A percentile compares a stretch with the other conserved stretches of the same genome.
phyloP scores from a whole-genome alignment of 2,888 invertebrate genomes.

The Leptopilina myrica region DNA sequence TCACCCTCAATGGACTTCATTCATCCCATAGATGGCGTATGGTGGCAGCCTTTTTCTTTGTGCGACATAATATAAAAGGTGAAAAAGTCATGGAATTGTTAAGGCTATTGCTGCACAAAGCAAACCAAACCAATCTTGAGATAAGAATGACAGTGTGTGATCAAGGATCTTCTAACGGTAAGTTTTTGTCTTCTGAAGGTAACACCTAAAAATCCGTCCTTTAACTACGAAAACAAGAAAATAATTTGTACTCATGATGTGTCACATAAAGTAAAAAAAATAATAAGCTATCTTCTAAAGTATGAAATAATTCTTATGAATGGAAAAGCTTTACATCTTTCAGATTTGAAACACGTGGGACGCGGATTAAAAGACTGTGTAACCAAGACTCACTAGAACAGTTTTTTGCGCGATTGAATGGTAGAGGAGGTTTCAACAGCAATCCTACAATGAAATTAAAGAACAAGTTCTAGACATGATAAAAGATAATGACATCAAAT shows the following conservation, averaged over 20 bases:
- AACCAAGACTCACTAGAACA: background rate
- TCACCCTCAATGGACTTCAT: background rate
- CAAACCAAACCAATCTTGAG: background rate
- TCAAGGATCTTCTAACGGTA: constrained; percentile 26
- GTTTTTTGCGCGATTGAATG: background rate
- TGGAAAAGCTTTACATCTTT: background rate
- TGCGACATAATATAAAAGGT: background rate
- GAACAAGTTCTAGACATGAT: background rate
- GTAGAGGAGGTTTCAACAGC: constrained; percentile 12
- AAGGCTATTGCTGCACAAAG: constrained; percentile 16
- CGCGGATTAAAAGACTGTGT: background rate
- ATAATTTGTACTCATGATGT: background rate
- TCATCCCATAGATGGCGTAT: background rate
- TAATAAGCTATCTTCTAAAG: background rate
- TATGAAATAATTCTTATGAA: background rate
- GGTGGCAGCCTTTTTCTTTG: background rate
- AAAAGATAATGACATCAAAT: background rate
- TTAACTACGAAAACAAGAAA: background rate
- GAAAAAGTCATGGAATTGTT: background rate
- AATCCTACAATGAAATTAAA: background rate
- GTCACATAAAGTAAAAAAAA: background rate
- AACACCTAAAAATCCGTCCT: background rate
- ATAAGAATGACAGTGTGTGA: constrained; percentile 35
- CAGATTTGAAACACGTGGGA: constrained; percentile 2
- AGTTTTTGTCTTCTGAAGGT: background rate